Conservation (phyloP, 2,113 vertebrate genomes). For the Electrona antarctica region DNA sequence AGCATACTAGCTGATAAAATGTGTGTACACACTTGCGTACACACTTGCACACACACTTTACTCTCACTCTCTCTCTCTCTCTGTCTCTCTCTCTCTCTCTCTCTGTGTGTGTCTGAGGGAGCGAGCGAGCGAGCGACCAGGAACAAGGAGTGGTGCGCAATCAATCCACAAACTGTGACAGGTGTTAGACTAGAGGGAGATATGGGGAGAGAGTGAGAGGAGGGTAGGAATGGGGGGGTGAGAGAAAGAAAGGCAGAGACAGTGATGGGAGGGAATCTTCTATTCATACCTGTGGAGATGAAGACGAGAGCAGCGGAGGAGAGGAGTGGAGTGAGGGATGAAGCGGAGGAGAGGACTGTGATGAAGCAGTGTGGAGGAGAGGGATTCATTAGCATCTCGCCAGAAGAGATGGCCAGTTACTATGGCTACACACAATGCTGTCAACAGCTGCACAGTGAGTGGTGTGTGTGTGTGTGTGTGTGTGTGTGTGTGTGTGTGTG, state of each 20-base stretch:
- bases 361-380: slow-evolving; percentile 10
- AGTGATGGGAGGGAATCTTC: slow-evolving; percentile 10
- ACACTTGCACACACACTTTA: not conserved
- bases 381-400: slow-evolving; percentile 60
- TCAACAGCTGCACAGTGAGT: slow-evolving; percentile 74
- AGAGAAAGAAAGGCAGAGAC: slow-evolving; percentile 10
- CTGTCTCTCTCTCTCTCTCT: no score
- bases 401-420: slow-evolving; percentile 77
- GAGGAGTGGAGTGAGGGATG: slow-evolving; percentile 19
- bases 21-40: not conserved
- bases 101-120: not conserved
- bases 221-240: not conserved
- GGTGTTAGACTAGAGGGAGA: slow-evolving; percentile 27
- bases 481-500: not conserved
- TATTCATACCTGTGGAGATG: slow-evolving; percentile 25
- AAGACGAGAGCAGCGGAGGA: slow-evolving; percentile 14
- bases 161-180: slow-evolving; percentile 30
- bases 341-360: slow-evolving; percentile 20
- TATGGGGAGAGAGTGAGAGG: not conserved
- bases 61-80: no score
- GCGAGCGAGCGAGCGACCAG: slow-evolving; percentile 11
- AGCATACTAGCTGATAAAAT: no score
- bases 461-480: not conserved
- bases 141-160: slow-evolving; percentile 30
- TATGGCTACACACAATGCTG: slow-evolving; percentile 70